phyloP scores from a whole-genome alignment of 1,140 invertebrate genomes.

The Psix sp. region DNA sequence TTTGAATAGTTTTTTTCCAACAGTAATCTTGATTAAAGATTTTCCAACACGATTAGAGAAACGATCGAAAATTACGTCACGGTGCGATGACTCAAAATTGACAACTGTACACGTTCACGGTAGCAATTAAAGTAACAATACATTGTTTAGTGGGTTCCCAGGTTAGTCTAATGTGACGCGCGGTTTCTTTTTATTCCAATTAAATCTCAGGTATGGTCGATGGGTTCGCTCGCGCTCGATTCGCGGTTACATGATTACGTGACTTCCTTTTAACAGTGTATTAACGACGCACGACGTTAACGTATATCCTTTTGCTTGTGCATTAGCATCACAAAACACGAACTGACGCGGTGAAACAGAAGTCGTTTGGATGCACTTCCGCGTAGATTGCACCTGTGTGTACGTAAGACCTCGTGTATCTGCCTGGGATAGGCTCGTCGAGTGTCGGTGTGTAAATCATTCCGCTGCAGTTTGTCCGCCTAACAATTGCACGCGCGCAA shows the following conservation, averaged over 20 bases:
- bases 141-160: slow-evolving; percentile 40
- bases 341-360: slow-evolving; percentile 60
- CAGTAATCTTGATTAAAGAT: slow-evolving; percentile 4
- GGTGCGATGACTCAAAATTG: slow-evolving; percentile 23
- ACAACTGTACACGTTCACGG: slow-evolving; percentile 22
- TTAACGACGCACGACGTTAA: slow-evolving; percentile 52
- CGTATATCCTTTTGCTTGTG: slow-evolving; percentile 33
- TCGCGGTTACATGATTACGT: slow-evolving; percentile 58
- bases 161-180: slow-evolving; percentile 42
- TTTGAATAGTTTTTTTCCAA: no score
- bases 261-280: slow-evolving; percentile 60
- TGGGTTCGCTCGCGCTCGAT: slow-evolving; percentile 34
- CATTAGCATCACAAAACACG: slow-evolving; percentile 59
- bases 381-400: slow-evolving; percentile 44
- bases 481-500: slow-evolving; percentile 56
- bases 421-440: slow-evolving; percentile 42
- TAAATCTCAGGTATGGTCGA: slow-evolving; percentile 47
- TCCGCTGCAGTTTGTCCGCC: slow-evolving; percentile 55
- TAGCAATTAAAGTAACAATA: slow-evolving; percentile 37
- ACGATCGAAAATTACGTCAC: slow-evolving; percentile 19
- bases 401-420: slow-evolving; percentile 41
- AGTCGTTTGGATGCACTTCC: slow-evolving; percentile 56
- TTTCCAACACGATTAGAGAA: slow-evolving; percentile 9
- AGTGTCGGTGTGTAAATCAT: slow-evolving; percentile 58
- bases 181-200: slow-evolving; percentile 56